A percentile compares a stretch with the other conserved stretches of the same genome.
phyloP scores from a whole-genome alignment of 2,113 vertebrate genomes.

The Sapayoa aenigma region DNA sequence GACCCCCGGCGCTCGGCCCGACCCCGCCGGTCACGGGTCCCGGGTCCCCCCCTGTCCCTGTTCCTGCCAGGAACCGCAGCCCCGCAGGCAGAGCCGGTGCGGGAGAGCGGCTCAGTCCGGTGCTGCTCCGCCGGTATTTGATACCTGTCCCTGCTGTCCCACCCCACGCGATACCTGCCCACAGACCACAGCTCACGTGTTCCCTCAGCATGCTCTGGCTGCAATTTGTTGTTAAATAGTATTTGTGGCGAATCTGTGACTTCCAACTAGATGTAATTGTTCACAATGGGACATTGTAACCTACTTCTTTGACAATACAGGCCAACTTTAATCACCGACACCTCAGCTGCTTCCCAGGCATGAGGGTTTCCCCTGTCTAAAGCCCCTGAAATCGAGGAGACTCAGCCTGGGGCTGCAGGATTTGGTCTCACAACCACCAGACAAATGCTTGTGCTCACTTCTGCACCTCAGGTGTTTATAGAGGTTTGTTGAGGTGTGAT shows the following conservation, averaged over 20 bases:
- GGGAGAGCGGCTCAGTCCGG: too few relatives aligned
- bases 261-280: not conserved
- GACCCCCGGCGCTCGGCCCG: not conserved
- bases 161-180: fast-evolving
- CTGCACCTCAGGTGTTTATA: not conserved
- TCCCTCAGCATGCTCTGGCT: fast-evolving
- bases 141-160: not conserved
- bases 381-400: not conserved
- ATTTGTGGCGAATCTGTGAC: not conserved
- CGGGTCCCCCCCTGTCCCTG: too few relatives aligned
- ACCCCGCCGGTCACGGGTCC: not conserved
- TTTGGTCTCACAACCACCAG: not conserved
- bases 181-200: fast-evolving
- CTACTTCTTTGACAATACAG: not conserved
- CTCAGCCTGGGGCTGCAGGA: not conserved
- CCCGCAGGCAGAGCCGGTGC: too few relatives aligned
- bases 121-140: too few relatives aligned
- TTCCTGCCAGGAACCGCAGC: too few relatives aligned
- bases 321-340: not conserved
- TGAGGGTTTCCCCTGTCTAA: not conserved
- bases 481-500: not conserved
- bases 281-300: not conserved
- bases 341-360: not conserved
- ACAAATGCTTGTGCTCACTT: not conserved
- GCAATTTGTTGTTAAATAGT: not conserved